These are phyloP conservation scores for Coracopsis vasa DNA, from an alignment of 2,113 vertebrate genomes.

Conservation along the genomic window DNA sequence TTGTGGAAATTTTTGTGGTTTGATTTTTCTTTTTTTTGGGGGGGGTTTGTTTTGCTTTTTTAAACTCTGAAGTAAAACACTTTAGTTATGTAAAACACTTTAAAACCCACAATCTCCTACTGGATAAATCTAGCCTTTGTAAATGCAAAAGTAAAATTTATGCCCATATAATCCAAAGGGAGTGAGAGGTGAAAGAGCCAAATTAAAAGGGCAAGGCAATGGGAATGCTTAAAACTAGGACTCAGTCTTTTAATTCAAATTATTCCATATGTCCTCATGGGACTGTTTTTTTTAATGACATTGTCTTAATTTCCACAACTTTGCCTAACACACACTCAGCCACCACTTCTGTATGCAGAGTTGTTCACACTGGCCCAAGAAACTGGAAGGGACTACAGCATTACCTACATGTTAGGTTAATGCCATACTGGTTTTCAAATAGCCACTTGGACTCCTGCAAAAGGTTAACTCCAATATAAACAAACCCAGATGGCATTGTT, in stretches of 20 bases:
- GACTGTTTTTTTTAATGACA: neutral
- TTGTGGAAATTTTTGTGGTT: neutral
- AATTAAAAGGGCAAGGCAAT: neutral
- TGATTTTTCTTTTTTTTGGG: neutral
- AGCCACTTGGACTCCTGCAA: conserved; percentile 16
- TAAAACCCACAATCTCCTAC: neutral
- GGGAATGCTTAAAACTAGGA: neutral
- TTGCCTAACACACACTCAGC: neutral
- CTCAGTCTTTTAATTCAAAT: neutral
- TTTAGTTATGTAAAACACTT: neutral
- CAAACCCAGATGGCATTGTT: conserved; percentile 48
- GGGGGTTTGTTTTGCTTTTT: neutral
- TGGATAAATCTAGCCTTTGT: neutral
- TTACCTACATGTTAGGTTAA: neutral
- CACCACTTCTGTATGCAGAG: neutral
- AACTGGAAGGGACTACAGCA: neutral
- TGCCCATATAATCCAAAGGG: neutral
- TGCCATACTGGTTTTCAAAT: neutral
- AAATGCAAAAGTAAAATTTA: neutral
- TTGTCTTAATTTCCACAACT: neutral
- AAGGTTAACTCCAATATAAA: conserved; percentile 6
- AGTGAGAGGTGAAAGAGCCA: neutral
- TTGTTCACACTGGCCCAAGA: accelerated
- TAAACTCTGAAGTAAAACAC: neutral
- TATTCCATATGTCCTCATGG: neutral